Evolutionary conservation across 2,888 invertebrate species (phyloP).

Genomic region (Torymus texanus): DNA sequence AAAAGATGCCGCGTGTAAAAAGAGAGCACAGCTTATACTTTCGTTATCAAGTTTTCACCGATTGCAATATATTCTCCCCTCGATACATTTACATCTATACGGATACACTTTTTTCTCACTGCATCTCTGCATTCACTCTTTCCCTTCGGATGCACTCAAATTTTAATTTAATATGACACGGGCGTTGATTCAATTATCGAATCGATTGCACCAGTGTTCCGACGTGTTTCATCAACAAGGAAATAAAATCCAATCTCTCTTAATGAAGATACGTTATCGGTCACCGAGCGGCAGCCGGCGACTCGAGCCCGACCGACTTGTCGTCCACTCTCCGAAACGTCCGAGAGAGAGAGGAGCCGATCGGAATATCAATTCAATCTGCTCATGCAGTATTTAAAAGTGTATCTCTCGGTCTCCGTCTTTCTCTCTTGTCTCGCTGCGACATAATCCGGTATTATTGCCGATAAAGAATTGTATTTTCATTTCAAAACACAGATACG

Average conservation of each 20-base stretch:
- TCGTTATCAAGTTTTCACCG: no score
- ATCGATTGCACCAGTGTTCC: slow-evolving; percentile 30
- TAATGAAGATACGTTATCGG: slow-evolving; percentile 56
- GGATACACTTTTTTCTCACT: no score
- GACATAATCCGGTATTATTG: slow-evolving; percentile 41
- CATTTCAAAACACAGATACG: slow-evolving; percentile 21
- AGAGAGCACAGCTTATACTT: no score
- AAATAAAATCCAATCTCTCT: slow-evolving; percentile 47
- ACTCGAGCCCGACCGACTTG: background rate
- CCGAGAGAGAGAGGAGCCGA: slow-evolving; percentile 32
- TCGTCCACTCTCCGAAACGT: background rate
- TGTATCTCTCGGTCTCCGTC: background rate
- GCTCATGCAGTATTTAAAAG: slow-evolving; percentile 48
- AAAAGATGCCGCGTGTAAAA: no score
- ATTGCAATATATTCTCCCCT: no score
- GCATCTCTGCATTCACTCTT: no score
- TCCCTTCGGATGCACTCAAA: slow-evolving; percentile 1
- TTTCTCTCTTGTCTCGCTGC: slow-evolving; percentile 16
- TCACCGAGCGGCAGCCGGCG: background rate
- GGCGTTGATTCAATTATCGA: slow-evolving; percentile 28
- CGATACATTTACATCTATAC: no score
- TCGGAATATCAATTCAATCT: slow-evolving; percentile 54
- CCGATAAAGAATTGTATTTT: slow-evolving; percentile 48
- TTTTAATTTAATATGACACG: slow-evolving; percentile 32
- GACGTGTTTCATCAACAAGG: slow-evolving; percentile 40